Percentiles rank a stretch among this genome's conserved stretches.
Conservation (phyloP, 2,113 vertebrate species). For the Oxygymnocypris stewartii region DNA sequence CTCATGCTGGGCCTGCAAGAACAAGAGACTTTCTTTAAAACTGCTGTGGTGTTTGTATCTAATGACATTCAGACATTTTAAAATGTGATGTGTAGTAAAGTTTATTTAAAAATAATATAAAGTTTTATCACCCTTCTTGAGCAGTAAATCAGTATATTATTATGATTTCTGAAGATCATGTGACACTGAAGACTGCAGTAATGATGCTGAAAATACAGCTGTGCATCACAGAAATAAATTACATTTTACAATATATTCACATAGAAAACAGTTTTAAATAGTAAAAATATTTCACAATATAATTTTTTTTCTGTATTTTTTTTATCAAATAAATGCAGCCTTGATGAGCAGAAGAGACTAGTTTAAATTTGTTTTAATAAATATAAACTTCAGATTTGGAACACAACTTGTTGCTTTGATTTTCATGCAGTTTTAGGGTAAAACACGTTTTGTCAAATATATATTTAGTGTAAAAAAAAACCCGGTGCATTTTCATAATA, state of each 20-base stretch:
- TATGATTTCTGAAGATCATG: neutral
- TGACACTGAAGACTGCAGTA: neutral
- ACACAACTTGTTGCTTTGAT: neutral
- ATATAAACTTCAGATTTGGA: neutral
- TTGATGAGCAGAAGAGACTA: neutral
- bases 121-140: too few species aligned
- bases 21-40: neutral
- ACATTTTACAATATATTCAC: neutral
- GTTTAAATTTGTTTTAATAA: neutral
- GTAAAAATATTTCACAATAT: neutral
- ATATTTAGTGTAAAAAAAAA: neutral
- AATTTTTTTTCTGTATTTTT: too few species aligned
- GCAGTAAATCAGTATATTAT: neutral
- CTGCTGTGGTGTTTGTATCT: neutral
- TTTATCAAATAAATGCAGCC: neutral
- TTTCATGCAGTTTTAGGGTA: neutral
- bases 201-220: neutral
- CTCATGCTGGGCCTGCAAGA: slow-evolving; percentile 77
- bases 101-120: too few species aligned
- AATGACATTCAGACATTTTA: neutral
- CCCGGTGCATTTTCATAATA: too few species aligned
- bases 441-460: neutral
- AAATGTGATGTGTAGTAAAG: too few species aligned
- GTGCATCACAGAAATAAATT: neutral
- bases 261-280: neutral